These are phyloP conservation scores for Eptatretus atami DNA, from an alignment of 2,797 vertebrate genomes.

Conservation along the genomic window DNA sequence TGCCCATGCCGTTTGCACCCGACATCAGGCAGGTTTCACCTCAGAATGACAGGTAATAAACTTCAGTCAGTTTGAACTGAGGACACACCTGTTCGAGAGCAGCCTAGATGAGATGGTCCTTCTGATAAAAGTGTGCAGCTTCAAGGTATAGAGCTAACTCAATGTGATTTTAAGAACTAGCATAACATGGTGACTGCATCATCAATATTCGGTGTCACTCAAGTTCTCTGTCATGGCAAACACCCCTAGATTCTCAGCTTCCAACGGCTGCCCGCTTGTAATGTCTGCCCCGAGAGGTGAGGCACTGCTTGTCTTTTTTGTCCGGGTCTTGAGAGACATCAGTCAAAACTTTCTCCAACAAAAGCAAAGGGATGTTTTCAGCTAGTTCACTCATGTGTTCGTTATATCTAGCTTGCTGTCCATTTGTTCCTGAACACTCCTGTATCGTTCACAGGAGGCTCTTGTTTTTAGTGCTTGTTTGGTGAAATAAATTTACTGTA, in stretches of 20 bases:
- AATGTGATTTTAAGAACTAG: background rate
- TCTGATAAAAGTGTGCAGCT: conserved; percentile 90
- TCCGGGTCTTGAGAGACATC: conserved; percentile 73
- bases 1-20: background rate
- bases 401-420: too few relatives aligned
- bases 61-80: conserved; percentile 62
- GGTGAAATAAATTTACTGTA: background rate
- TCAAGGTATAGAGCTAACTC: conserved; percentile 32
- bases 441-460: too few relatives aligned
- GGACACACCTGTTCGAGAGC: conserved; percentile 77
- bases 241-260: conserved; percentile 56
- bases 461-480: background rate
- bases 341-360: conserved; percentile 93
- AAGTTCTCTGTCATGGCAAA: background rate
- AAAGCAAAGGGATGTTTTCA: conserved; percentile 49
- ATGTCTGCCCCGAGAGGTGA: conserved; percentile 41
- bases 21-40: conserved; percentile 40
- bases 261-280: conserved; percentile 66
- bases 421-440: too few relatives aligned
- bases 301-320: too few relatives aligned
- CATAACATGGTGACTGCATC: too few relatives aligned
- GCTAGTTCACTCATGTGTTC: background rate
- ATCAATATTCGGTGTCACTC: too few relatives aligned
- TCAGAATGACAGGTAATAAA: conserved; percentile 45
- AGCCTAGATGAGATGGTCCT: conserved; percentile 97